These are phyloP conservation scores for Melipona bicolor DNA, from an alignment of 2,888 invertebrate species.

Conservation along the genomic window DNA sequence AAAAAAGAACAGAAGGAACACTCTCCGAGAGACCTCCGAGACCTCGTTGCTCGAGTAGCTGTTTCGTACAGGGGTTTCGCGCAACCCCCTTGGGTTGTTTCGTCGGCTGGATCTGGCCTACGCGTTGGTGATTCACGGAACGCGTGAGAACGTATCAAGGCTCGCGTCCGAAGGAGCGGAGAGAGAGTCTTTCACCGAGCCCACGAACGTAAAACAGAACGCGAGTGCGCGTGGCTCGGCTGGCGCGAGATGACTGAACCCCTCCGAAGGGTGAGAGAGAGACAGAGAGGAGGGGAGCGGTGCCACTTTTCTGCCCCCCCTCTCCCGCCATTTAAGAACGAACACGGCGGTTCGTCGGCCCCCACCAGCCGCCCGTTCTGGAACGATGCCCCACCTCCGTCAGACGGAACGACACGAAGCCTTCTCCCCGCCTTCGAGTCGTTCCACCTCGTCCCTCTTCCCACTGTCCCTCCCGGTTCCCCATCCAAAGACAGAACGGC, in stretches of 20 bases:
- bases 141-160: conserved; percentile 28
- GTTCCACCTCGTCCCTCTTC: conserved; percentile 52
- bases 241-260: conserved; percentile 83
- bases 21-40: too few species aligned
- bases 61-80: too few species aligned
- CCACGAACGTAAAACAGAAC: conserved; percentile 52
- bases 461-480: conserved; percentile 53
- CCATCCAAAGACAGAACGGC: conserved; percentile 30
- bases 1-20: background rate
- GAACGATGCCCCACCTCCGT: conserved; percentile 69
- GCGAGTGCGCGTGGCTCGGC: conserved; percentile 80
- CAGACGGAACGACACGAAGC: conserved; percentile 62
- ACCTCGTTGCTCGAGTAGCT: too few species aligned
- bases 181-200: conserved; percentile 65
- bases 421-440: conserved; percentile 69
- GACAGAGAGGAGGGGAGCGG: conserved; percentile 62
- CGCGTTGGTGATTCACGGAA: background rate
- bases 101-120: too few species aligned
- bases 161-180: conserved; percentile 18
- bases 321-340: conserved; percentile 37
- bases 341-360: conserved; percentile 49
- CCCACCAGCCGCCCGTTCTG: conserved; percentile 49
- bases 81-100: too few species aligned
- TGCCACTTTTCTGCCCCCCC: conserved; percentile 44
- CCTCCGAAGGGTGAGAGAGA: conserved; percentile 70